Base-by-base conservation (phyloP, 2,888 invertebrate species). In the Parnassius smintheus region DNA sequence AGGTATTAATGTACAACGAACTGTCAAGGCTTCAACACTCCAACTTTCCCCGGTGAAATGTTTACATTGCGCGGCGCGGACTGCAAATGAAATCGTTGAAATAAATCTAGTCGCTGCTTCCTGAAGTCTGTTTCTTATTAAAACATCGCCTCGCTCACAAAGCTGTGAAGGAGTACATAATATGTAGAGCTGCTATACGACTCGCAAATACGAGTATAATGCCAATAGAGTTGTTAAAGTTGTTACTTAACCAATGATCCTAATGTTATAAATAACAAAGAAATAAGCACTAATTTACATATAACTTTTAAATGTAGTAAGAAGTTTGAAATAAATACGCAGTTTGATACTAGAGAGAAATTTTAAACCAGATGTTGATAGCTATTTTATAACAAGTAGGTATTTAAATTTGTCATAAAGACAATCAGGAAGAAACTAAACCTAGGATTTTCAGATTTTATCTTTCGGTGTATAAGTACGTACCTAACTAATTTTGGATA, bases 41-140 rank as follows among this genome's bases (percentile, higher is more conserved):
- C 54, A 66, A 65, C 58, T 59, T 66, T 65, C 66, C 25, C 59
- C 49, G 35, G 48, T 62, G 61, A 65, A 65, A 65, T 65, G 65
- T 66, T 65, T 65, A 64, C 61, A 56, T 54, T 64, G 54, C 59
- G 48, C 53, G 58, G 41, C 44, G 55, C 62, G 55, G 18, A 54
- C 55, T 63, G 59, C 59, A 64, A 68, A 68, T 67, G 65, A 68
- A 70, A 67, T 66, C 62, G 65, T 65, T 56, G 66, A 64, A 67
- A 70, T 71, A 68, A 68, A 70, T 69, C 68, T 68, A 71, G 65
- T 66, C 52, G 60, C 55, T 57, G 64, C 67, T 68, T 70, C 69
- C 71, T 68, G 68, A 68, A 69, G 65, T 69, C 70, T 72, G 72
- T 68, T 70, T 70, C 68, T 62, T 72, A 70, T 72, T 70, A 70